phyloP scores from a whole-genome alignment of 2,888 invertebrate species.

The Cheilosia pagana region DNA sequence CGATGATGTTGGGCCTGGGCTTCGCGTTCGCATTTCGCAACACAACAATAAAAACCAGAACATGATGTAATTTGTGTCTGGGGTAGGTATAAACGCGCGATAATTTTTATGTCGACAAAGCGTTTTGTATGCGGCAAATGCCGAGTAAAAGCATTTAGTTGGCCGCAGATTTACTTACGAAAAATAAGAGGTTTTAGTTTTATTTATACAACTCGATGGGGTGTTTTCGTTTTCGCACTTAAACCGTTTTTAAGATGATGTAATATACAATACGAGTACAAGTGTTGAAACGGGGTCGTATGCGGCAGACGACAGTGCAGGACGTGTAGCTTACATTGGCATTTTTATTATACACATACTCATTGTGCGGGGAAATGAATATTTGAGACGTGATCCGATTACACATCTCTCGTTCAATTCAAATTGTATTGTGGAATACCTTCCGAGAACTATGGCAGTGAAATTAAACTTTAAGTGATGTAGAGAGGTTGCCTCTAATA shows the following conservation, averaged over 20 bases:
- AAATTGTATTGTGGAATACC: constrained; percentile 45
- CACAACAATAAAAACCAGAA: constrained; percentile 68
- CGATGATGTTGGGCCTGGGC: constrained; percentile 45
- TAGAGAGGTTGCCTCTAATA: constrained; percentile 41
- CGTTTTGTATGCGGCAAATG: constrained; percentile 19
- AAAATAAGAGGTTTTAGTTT: constrained; percentile 36
- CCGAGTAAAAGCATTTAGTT: constrained; percentile 38
- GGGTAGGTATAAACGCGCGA: constrained; percentile 54
- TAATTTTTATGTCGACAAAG: constrained; percentile 66
- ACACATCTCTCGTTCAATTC: constrained; percentile 58
- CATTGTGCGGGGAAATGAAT: constrained; percentile 62
- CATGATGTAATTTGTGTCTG: constrained; percentile 73
- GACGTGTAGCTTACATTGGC: constrained; percentile 53
- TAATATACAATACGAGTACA: constrained; percentile 11
- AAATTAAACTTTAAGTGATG: constrained; percentile 63
- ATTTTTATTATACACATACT: constrained; percentile 72
- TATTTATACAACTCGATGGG: constrained; percentile 14
- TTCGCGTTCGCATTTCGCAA: constrained; percentile 12
- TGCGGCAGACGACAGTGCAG: constrained; percentile 17
- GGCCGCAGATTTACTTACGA: constrained; percentile 35
- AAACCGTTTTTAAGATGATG: constrained; percentile 49
- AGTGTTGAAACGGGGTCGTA: constrained; percentile 17
- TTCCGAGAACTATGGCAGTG: constrained; percentile 25
- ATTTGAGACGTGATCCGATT: constrained; percentile 73
- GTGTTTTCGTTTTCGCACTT: not conserved